Conservation (phyloP, 2,113 vertebrate genomes). For the Oenanthe melanoleuca region DNA sequence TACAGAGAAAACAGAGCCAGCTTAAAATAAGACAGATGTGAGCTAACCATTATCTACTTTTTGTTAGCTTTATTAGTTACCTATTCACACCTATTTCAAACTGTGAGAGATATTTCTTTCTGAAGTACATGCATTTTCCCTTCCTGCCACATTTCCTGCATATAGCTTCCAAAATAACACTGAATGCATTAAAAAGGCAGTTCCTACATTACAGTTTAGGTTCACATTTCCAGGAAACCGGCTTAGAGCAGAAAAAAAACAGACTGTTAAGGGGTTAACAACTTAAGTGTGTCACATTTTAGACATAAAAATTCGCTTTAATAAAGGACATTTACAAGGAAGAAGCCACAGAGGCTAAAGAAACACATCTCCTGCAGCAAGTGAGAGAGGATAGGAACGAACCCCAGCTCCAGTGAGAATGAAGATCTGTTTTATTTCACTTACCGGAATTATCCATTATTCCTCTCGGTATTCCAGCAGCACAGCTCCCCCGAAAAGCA, state of each 20-base stretch:
- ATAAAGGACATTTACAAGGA: constrained; percentile 6
- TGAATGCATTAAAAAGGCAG: constrained; percentile 32
- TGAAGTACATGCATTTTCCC: constrained; percentile 8
- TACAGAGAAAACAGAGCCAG: not conserved
- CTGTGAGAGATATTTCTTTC: constrained; percentile 4
- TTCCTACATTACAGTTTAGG: not conserved
- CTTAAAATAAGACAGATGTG: not conserved
- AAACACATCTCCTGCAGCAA: constrained; percentile 51
- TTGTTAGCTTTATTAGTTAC: not conserved
- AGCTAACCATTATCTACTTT: not conserved
- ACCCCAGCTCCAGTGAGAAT: constrained; percentile 21
- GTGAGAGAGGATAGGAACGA: constrained; percentile 19
- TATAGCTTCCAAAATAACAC: constrained; percentile 42
- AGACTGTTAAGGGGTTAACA: constrained; percentile 25
- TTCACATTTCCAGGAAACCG: constrained; percentile 21
- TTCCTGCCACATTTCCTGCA: constrained; percentile 27
- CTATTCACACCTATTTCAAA: constrained; percentile 14
- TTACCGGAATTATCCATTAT: constrained; percentile 82
- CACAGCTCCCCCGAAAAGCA: constrained; percentile 61
- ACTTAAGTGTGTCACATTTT: constrained; percentile 2
- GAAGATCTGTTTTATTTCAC: constrained; percentile 66
- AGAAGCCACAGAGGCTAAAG: constrained; percentile 29
- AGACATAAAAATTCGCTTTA: constrained; percentile 34
- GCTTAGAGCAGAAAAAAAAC: constrained; percentile 31
- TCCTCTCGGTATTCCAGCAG: constrained; percentile 26